These are phyloP conservation scores for Pentalonia nigronervosa DNA, from an alignment of 1,140 invertebrate genomes.

Conservation along the genomic window DNA sequence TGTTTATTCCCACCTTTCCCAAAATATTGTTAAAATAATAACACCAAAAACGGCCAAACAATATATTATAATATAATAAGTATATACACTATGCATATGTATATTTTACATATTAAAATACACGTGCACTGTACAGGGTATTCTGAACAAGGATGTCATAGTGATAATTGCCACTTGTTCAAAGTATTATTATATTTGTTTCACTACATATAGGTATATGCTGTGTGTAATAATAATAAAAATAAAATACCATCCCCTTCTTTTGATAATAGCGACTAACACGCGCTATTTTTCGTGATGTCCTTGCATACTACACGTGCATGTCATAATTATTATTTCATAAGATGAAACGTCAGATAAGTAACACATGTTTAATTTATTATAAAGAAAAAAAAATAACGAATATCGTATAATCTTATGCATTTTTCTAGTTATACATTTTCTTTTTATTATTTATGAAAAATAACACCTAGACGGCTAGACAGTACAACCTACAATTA, in stretches of 20 bases:
- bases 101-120: background rate
- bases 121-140: background rate
- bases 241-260: slow-evolving; percentile 38
- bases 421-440: slow-evolving; percentile 19
- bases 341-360: slow-evolving; percentile 48
- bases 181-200: slow-evolving; percentile 44
- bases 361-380: slow-evolving; percentile 48
- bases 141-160: slow-evolving; percentile 39
- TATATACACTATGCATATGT: background rate
- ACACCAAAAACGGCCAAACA: background rate
- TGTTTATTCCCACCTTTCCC: slow-evolving; percentile 24
- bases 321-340: slow-evolving; percentile 43
- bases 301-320: slow-evolving; percentile 6
- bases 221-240: slow-evolving; percentile 26
- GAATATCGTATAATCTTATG: background rate
- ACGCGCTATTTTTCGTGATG: slow-evolving; percentile 50
- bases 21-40: slow-evolving; percentile 25
- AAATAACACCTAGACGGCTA: background rate
- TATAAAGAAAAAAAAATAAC: slow-evolving; percentile 24
- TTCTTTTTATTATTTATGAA: background rate
- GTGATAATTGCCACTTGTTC: slow-evolving; percentile 52
- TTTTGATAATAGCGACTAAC: slow-evolving; percentile 43
- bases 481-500: too few relatives aligned
- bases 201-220: background rate
- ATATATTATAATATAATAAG: background rate